Conservation (phyloP, 2,888 invertebrate species). For the Ecdyonurus torrentis region DNA sequence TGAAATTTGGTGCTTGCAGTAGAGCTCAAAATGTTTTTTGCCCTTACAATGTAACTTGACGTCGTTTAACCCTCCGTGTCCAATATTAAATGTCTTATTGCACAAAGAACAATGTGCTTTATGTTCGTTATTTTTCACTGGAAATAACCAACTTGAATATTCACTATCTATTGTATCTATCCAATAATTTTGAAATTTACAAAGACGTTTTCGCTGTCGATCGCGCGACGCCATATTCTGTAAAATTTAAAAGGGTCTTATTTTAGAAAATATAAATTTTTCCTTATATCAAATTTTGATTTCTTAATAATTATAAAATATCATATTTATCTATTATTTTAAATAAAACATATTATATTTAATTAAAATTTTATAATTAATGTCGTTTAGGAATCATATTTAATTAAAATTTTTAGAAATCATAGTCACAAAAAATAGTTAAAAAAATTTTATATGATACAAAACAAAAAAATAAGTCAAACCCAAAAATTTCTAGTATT, state of each 20-base stretch:
- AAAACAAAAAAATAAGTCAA: background rate
- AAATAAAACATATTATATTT: too few species aligned
- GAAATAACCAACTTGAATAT: background rate
- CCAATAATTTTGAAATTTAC: slow-evolving; percentile 1
- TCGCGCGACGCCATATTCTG: slow-evolving; percentile 2
- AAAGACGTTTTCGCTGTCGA: background rate
- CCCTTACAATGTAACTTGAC: slow-evolving; percentile 19
- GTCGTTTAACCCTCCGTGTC: slow-evolving; percentile 22
- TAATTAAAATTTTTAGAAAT: background rate
- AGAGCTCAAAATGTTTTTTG: slow-evolving; percentile 2
- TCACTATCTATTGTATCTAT: background rate
- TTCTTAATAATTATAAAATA: too few species aligned
- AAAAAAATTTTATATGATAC: background rate
- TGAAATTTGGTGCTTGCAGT: background rate
- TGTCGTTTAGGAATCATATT: too few species aligned
- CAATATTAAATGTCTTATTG: slow-evolving; percentile 21
- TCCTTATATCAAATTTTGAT: background rate
- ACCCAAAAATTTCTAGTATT: background rate
- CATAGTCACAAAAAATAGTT: background rate
- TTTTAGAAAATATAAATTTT: background rate
- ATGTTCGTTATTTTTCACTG: slow-evolving; percentile 14
- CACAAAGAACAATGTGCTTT: slow-evolving; percentile 22
- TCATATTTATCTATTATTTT: too few species aligned
- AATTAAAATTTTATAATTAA: too few species aligned
- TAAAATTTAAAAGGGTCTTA: background rate